These are phyloP conservation scores for Dysdera silvatica DNA, from an alignment of 1,140 invertebrate species.

Conservation along the genomic window DNA sequence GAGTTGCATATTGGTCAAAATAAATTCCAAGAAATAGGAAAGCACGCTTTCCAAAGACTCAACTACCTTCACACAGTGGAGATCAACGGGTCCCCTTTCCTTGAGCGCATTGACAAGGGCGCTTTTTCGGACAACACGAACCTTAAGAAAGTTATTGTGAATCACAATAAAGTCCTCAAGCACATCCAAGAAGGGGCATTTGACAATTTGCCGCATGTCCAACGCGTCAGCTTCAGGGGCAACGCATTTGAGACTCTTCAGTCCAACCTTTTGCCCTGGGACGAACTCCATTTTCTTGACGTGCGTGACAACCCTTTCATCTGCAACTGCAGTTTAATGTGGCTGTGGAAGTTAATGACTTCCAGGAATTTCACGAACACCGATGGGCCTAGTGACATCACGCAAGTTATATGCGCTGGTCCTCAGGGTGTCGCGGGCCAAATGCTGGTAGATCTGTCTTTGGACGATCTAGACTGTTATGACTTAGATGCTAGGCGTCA, in stretches of 20 bases:
- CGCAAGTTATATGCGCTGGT: constrained; percentile 58
- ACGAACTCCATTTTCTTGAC: constrained; percentile 37
- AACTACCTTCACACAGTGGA: constrained; percentile 27
- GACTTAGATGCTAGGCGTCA: constrained; percentile 64
- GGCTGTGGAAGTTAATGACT: constrained; percentile 63
- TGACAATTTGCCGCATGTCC: constrained; percentile 59
- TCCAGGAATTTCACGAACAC: constrained; percentile 18
- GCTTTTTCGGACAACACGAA: constrained; percentile 44
- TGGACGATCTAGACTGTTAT: constrained; percentile 70
- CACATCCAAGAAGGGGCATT: constrained; percentile 59
- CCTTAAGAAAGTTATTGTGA: constrained; percentile 58
- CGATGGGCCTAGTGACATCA: constrained; percentile 19
- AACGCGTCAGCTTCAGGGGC: constrained; percentile 51
- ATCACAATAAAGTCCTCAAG: constrained; percentile 40
- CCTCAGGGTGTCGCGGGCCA: constrained; percentile 62
- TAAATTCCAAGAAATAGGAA: constrained; percentile 25
- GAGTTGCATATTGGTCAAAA: constrained; percentile 35
- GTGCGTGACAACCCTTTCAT: constrained; percentile 71
- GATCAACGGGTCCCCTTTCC: constrained; percentile 38
- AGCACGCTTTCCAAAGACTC: constrained; percentile 30
- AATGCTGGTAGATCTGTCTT: constrained; percentile 56
- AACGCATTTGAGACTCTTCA: constrained; percentile 31
- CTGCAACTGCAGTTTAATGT: constrained; percentile 78
- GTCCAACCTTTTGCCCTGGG: constrained; percentile 19
- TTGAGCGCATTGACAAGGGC: constrained; percentile 39